Conservation (phyloP, 2,888 invertebrate genomes). For the Cheilosia vulpina region DNA sequence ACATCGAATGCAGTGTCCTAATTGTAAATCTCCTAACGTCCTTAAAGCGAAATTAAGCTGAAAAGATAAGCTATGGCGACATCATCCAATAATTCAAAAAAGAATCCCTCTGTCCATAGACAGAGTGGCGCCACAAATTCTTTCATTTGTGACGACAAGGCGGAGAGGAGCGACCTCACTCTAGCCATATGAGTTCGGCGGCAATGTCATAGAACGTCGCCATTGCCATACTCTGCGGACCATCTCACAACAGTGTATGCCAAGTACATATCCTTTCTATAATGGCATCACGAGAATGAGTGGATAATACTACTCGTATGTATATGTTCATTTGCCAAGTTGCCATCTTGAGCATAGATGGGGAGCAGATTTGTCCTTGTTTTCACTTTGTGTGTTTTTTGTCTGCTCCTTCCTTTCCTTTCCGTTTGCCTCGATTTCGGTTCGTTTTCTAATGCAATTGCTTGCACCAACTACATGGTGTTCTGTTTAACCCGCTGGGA, state of each 20-base stretch:
- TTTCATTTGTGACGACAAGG: slow-evolving; percentile 43
- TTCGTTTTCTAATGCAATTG: slow-evolving; percentile 49
- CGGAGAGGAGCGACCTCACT: slow-evolving; percentile 35
- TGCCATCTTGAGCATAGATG: slow-evolving; percentile 59
- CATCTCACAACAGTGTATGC: slow-evolving; percentile 58
- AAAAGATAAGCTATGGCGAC: slow-evolving; percentile 48
- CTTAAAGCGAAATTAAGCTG: slow-evolving; percentile 39
- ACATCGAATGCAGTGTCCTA: slow-evolving; percentile 17
- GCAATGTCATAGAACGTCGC: slow-evolving; percentile 45
- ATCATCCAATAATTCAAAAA: slow-evolving; percentile 54
- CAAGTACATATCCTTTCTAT: slow-evolving; percentile 62
- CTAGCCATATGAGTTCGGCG: slow-evolving; percentile 38
- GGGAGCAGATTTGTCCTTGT: slow-evolving; percentile 63
- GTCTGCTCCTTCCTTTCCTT: neutral
- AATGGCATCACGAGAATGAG: slow-evolving; percentile 45
- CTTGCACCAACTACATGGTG: slow-evolving; percentile 44
- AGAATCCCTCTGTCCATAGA: slow-evolving; percentile 33
- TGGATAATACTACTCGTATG: slow-evolving; percentile 22
- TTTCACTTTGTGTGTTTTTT: slow-evolving; percentile 49
- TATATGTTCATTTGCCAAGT: slow-evolving; percentile 66
- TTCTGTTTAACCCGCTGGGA: slow-evolving; percentile 35
- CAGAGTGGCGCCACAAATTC: slow-evolving; percentile 55
- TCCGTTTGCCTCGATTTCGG: neutral
- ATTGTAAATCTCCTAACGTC: slow-evolving; percentile 42
- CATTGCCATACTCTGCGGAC: slow-evolving; percentile 54